phyloP scores from a whole-genome alignment of 2,888 invertebrate species.

The Hypselothyrea guttata region DNA sequence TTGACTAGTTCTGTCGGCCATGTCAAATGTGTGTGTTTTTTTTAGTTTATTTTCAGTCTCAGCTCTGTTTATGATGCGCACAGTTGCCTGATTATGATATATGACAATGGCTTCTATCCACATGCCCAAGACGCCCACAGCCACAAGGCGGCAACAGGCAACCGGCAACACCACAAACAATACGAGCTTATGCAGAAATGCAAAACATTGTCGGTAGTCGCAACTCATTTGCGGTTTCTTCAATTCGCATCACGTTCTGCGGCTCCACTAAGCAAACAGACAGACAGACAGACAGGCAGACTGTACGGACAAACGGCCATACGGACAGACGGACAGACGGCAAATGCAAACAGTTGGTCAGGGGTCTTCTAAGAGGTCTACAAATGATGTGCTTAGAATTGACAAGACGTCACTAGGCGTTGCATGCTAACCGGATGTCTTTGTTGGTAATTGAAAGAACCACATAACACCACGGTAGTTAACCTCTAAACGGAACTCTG shows the following conservation, averaged over 20 bases:
- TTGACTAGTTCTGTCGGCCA: slow-evolving; percentile 51
- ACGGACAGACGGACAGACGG: slow-evolving; percentile 9
- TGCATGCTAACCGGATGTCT: slow-evolving; percentile 66
- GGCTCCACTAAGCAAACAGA: slow-evolving; percentile 59
- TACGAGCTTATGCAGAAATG: slow-evolving; percentile 62
- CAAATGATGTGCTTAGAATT: slow-evolving; percentile 72
- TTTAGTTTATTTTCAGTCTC: neutral
- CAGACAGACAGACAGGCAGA: slow-evolving; percentile 9
- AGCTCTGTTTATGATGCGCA: slow-evolving; percentile 54
- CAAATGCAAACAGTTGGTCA: slow-evolving; percentile 43
- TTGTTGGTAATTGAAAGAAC: slow-evolving; percentile 27
- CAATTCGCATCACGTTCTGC: slow-evolving; percentile 70
- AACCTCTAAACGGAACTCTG: slow-evolving; percentile 34
- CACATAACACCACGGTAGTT: slow-evolving; percentile 28
- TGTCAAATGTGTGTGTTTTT: slow-evolving; percentile 34
- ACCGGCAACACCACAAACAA: slow-evolving; percentile 14
- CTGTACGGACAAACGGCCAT: slow-evolving; percentile 10
- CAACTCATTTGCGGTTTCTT: slow-evolving; percentile 71
- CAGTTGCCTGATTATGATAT: slow-evolving; percentile 67
- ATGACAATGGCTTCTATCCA: slow-evolving; percentile 48
- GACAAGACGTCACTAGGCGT: slow-evolving; percentile 63
- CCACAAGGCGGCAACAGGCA: slow-evolving; percentile 5
- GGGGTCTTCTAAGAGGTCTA: slow-evolving; percentile 23
- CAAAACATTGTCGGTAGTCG: slow-evolving; percentile 55
- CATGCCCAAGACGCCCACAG: slow-evolving; percentile 44